Percentiles rank a stretch among this genome's conserved stretches.
phyloP scores from a whole-genome alignment of 1,140 invertebrate species.

The Eupeodes corollae region DNA sequence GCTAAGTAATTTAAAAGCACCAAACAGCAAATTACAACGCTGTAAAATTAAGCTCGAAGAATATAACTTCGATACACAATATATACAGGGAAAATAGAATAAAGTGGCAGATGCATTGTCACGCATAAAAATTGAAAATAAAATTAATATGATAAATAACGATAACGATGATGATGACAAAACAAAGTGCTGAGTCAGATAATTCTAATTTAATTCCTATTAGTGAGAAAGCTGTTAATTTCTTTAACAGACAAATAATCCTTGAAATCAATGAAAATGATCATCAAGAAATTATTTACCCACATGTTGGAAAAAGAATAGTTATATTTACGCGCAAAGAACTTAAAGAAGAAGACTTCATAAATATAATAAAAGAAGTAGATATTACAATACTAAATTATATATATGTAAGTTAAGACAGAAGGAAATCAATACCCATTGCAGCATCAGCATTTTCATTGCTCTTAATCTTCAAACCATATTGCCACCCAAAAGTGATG shows the following conservation, averaged over 20 bases:
- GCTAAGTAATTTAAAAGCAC: constrained; percentile 11
- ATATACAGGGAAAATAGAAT: constrained; percentile 14
- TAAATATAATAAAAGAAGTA: too few species aligned
- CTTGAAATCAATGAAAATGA: too few species aligned
- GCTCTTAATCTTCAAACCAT: too few species aligned
- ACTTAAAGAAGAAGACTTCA: too few species aligned
- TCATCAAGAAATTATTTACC: too few species aligned
- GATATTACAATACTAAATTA: too few species aligned
- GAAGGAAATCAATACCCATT: too few species aligned
- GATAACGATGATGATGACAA: constrained; percentile 1
- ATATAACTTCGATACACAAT: constrained; percentile 11
- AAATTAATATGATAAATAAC: background rate
- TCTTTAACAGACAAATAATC: background rate
- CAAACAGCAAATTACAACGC: constrained; percentile 8
- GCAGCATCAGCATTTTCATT: too few species aligned
- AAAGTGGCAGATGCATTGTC: constrained; percentile 11
- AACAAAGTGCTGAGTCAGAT: background rate
- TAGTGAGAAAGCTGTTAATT: background rate
- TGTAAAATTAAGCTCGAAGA: constrained; percentile 12
- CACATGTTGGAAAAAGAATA: too few species aligned
- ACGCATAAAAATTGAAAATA: constrained; percentile 3
- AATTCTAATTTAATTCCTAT: constrained; percentile 2
- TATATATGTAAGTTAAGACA: too few species aligned
- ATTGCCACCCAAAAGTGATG: too few species aligned
- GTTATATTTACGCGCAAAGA: too few species aligned